A percentile compares a stretch with the other conserved stretches of the same genome.
phyloP scores from a whole-genome alignment of 2,888 invertebrate species.

The Dryococelus australis region DNA sequence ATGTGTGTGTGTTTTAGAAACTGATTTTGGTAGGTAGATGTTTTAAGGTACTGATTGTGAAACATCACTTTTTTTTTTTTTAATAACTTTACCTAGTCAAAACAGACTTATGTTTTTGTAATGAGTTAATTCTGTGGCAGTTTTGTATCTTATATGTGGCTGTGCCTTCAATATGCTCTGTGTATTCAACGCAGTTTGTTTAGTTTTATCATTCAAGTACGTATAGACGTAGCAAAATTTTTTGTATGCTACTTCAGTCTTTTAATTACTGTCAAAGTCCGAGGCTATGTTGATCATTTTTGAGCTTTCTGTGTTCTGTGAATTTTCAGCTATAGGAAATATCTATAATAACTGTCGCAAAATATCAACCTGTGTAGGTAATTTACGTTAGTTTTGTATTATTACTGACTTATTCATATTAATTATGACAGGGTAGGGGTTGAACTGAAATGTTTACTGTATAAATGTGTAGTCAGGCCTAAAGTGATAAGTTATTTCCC shows the following conservation, averaged over 20 bases:
- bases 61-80: background rate
- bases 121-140: background rate
- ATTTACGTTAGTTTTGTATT: too few relatives aligned
- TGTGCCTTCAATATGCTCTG: slow-evolving; percentile 1
- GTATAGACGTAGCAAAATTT: background rate
- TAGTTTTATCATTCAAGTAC: background rate
- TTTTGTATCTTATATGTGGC: slow-evolving; percentile 2
- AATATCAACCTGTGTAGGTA: too few relatives aligned
- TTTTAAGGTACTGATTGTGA: background rate
- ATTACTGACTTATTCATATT: too few relatives aligned
- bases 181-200: background rate
- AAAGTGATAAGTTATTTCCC: too few relatives aligned
- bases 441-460: too few relatives aligned
- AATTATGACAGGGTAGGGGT: too few relatives aligned
- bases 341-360: too few relatives aligned
- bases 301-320: background rate
- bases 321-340: too few relatives aligned
- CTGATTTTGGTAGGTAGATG: background rate
- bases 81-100: background rate
- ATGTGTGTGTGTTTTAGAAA: background rate
- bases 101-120: background rate
- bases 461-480: too few relatives aligned
- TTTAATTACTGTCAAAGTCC: background rate
- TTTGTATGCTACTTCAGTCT: background rate
- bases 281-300: background rate